phyloP scores from a whole-genome alignment of 1,140 invertebrate genomes.

The Anastatus disparis region DNA sequence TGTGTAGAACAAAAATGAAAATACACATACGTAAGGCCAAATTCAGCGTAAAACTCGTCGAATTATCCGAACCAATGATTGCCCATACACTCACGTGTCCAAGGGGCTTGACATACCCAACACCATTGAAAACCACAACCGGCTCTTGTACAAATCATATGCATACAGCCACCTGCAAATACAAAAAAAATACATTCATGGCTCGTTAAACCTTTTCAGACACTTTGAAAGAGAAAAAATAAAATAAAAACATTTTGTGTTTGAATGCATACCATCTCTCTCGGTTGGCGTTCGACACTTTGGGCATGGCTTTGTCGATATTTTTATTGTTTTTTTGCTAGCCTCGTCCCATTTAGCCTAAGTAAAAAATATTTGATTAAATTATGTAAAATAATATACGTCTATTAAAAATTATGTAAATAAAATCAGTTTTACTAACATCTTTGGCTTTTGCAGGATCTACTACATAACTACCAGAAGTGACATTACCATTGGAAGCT shows the following conservation, averaged over 20 bases:
- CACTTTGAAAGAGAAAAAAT: no score
- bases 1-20: neutral
- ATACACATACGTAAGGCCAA: no score
- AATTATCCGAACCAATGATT: slow-evolving; percentile 86
- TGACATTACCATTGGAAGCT: slow-evolving; percentile 51
- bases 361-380: neutral
- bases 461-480: slow-evolving; percentile 69
- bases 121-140: slow-evolving; percentile 87
- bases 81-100: slow-evolving; percentile 88
- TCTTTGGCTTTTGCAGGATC: slow-evolving; percentile 71
- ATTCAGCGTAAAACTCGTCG: neutral
- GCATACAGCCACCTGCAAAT: slow-evolving; percentile 85
- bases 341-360: slow-evolving; percentile 83
- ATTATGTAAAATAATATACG: no score
- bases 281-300: slow-evolving; percentile 89
- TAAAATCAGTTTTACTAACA: slow-evolving; percentile 55
- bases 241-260: neutral
- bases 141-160: slow-evolving; percentile 82
- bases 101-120: slow-evolving; percentile 87
- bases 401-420: no score
- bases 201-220: slow-evolving; percentile 5
- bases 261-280: slow-evolving; percentile 73
- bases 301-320: slow-evolving; percentile 88
- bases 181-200: slow-evolving; percentile 20
- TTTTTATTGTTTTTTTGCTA: slow-evolving; percentile 79